Evolutionary conservation across 92 coral and sea anemone genomes (phyloP), one percentile per base, ranked within the genome.

Genomic region (Actinostola sp.): DNA sequence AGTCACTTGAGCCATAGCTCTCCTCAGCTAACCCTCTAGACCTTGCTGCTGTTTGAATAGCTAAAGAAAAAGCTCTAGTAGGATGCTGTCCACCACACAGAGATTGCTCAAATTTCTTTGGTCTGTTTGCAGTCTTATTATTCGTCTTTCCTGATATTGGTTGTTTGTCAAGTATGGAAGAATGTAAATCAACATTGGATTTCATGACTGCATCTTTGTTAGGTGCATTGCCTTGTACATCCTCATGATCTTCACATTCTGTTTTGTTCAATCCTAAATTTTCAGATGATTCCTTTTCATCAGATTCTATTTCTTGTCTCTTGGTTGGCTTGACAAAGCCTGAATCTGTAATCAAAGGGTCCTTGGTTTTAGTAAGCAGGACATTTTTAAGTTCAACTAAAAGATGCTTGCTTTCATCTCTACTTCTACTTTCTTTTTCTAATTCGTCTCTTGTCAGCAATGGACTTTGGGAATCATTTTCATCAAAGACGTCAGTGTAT

Each of bases 341-440:
- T 45, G 93, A 88, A 52, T 80, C 75, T 23, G 88, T 71, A 12
- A 94, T 92, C 57, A 94, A 64, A 5, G 93, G 93, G 43, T 94
- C 95, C 63, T 86, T 87, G 44, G 82, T 76, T 67, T 94, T 91
- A 24, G 90, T 72, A 46, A 81, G 84, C 32, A 94, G 68, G 32
- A 94, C 97, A 76, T 75, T 82, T 60, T 89, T 89, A 35, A 94
- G 83, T 71, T 94, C 98, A 54, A 66, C 85, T 56, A 94, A 67
- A 49, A 94, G 97, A 70, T 83, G 86, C 43, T 80, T 77, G 44
- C 89, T 91, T 61, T 94, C 97, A 67, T 81, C 88, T 66, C 83
- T 51, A 30, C 20, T 66, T 59, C 61, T 81, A 35, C 82, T 71
- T 56, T 94, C 98, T 57, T 32, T 77, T 34, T 76, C 87, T 48